Evolutionary conservation across 2,888 invertebrate genomes (phyloP).

Genomic region (Parascotia fuliginaria): DNA sequence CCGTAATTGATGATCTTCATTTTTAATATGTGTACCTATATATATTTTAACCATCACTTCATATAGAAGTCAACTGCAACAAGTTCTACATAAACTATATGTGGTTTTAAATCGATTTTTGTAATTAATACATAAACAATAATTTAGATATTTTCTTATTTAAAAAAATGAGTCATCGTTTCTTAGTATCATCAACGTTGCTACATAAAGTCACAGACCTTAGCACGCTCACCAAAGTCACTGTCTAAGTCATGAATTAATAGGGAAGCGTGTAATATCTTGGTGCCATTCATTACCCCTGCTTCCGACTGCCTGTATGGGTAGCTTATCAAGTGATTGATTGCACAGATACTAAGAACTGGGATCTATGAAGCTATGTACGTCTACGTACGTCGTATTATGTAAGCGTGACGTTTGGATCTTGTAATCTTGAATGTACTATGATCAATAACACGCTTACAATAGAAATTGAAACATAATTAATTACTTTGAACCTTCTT

Average conservation of each 20-base stretch:
- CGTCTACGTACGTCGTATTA: background rate
- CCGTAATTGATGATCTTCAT: too few relatives aligned
- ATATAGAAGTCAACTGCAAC: too few relatives aligned
- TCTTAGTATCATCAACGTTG: background rate
- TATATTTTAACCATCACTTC: too few relatives aligned
- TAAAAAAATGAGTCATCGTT: background rate
- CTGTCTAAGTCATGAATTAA: slow-evolving; percentile 38
- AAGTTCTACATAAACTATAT: too few relatives aligned
- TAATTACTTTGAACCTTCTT: too few relatives aligned
- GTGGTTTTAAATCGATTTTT: too few relatives aligned
- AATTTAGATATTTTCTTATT: too few relatives aligned
- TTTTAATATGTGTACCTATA: too few relatives aligned
- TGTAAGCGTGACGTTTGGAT: slow-evolving; percentile 24
- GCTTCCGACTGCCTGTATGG: slow-evolving; percentile 46
- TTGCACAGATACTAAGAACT: slow-evolving; percentile 39
- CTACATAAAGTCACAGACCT: background rate
- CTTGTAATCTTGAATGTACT: background rate
- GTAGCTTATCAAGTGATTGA: slow-evolving; percentile 49
- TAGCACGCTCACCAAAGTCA: slow-evolving; percentile 2
- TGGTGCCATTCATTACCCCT: slow-evolving; percentile 40
- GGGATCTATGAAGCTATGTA: slow-evolving; percentile 25
- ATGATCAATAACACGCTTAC: too few relatives aligned
- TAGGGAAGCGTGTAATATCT: slow-evolving; percentile 41
- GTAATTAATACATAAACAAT: too few relatives aligned
- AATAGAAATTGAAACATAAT: slow-evolving; percentile 4